Evolutionary conservation across 2,888 invertebrate genomes (phyloP), one percentile per base, ranked within the genome.

Genomic region (Ctena decussata): DNA sequence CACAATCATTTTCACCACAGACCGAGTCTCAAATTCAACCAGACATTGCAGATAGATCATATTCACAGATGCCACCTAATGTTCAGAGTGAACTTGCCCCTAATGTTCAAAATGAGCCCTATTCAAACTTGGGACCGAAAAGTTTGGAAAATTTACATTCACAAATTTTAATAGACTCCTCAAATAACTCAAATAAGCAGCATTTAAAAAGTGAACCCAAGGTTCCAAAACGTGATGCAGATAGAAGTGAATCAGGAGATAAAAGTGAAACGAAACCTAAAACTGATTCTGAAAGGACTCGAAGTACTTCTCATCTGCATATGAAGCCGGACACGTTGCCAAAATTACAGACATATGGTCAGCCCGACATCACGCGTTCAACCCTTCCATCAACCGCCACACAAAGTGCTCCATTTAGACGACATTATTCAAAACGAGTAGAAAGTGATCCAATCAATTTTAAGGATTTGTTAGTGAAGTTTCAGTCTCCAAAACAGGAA

Each of bases 281-380:
- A 35, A 35, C 8, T 65, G 65, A 65, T 6, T 6, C 1, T 2
- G 18, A 65, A 65, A 65, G 5, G 21, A 18, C 65, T 12, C 18
- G 35, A 21, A 65, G 65, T 65, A 65, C 65, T 18, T 65, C 65
- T 15, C 65, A 65, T 65, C 35, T 65, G 1, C 75, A 79, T 35
- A 81, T 82, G 77, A 81, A 84, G 32, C 86, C 88, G 0, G 88
- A 88, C 41, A 86, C 85, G 35, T 82, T 88, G 46, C 84, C 88
- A 21, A 65, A 65, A 35, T 65, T 65, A 35, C 65, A 65, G 18
- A 35, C 65, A 24, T 65, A 65, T 30, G 65, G 88, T 35, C 75
- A 32, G 30, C 88, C 88, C 18, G 75, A 86, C 60, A 65, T 86
- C 15, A 37, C 73, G 15, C 74, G 77, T 24, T 49, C 49, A 44